Base-by-base conservation (phyloP, 2,113 vertebrate genomes). In the Charadrius vociferus region DNA sequence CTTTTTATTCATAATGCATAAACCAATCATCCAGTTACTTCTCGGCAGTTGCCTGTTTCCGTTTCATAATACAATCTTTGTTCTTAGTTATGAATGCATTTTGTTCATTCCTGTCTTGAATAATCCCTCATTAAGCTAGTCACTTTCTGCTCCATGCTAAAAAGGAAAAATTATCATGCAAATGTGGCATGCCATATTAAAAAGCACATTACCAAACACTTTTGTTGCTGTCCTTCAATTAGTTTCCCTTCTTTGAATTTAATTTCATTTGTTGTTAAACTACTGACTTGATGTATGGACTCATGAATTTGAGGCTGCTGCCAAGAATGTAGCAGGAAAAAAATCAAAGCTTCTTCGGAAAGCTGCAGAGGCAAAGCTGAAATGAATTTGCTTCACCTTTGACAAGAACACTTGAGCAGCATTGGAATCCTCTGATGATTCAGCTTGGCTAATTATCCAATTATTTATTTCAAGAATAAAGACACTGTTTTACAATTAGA, bases 61-160 rank as follows among this genome's bases (percentile, higher is more conserved):
- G 88, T 98, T 97, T 98, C 97, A 97, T 98, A 98, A 98, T 98
- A 98, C 96, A 97, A 98, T 98, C 98, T 98, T 98, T 98, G 98
- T 98, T 98, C 97, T 97, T 98, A 97, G 98, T 98, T 98, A 98
- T 98, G 98, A 98, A 98, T 98, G 97, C 97, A 97, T 98, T 98
- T 98, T 98, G 97, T 98, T 98, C 97, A 12, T 97, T 98, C 97
- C 97, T 98, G 97, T 97, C 98, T 98, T 97, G 97, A 98, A 98
- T 98, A 98, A 98, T 98, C 98, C 98, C 98, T 98, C 98, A 98
- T 98, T 98, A 98, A 98, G 98, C 98, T 92, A 98, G 97, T 98
- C 97, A 98, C 98, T 98, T 98, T 98, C 98, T 96, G 96, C 97
- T 98, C 97, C 98, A 94, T 96, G 98, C 97, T 98, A 98, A 98